Evolutionary conservation across 2,888 invertebrate genomes (phyloP), one percentile per base, ranked within the genome.

Genomic region (Listrodromus nycthemerus): DNA sequence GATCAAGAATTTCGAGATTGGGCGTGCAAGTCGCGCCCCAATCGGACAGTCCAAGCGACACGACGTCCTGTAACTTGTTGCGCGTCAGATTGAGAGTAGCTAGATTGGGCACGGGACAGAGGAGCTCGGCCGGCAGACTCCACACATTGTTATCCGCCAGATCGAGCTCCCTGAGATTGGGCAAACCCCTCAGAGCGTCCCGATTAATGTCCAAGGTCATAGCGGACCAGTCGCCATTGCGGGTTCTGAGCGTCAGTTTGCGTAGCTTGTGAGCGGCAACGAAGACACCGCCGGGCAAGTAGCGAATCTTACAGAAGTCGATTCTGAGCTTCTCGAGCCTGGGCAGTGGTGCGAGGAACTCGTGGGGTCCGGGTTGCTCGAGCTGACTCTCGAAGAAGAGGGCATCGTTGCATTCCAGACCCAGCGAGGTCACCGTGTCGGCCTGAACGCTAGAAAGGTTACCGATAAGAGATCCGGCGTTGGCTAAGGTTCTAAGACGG

Each of bases 221-320:
- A 24, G 96, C 95, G 16, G 97, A 96, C 97, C 97, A 97, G 91
- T 97, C 96, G 37, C 96, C 96, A 92, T 97, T 97, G 91, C 96
- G 96, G 21, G 97, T 97, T 67, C 96, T 95, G 87, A 97, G 93
- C 41, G 95, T 95, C 73, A 97, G 93, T 85, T 95, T 95, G 71
- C 95, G 94, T 33, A 97, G 93, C 89, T 96, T 96, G 88, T 95
- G 95, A 48, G 97, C 94, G 69, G 96, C 95, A 33, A 95, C 94
- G 88, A 97, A 94, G 70, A 96, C 96, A 55, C 96, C 96, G 41
- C 96, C 95, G 4, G 97, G 96, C 80, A 97, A 95, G 90, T 96
- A 96, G 86, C 96, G 95, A 87, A 97, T 96, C 94, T 97, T 97
- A 93, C 97, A 97, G 86, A 95, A 96, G 89, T 97, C 97, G 91